Evolutionary conservation across 92 coral and sea anemone genomes (phyloP).

Genomic region (Parazoanthus swiftii): DNA sequence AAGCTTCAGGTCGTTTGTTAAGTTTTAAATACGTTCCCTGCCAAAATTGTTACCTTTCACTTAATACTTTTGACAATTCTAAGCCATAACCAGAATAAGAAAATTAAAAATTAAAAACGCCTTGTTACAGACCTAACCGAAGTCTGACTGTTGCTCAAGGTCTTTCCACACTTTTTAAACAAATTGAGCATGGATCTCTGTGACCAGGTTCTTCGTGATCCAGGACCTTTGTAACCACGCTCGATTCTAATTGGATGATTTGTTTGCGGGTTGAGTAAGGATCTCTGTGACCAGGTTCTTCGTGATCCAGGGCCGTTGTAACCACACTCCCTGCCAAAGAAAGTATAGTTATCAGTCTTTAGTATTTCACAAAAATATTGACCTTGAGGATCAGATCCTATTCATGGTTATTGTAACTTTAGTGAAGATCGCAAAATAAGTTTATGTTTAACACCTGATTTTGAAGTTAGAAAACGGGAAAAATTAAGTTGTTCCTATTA

Average conservation of each 20-base stretch:
- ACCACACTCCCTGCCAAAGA: not conserved
- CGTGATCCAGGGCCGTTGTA: no score
- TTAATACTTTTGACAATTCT: not conserved
- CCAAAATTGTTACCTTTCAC: constrained; percentile 3
- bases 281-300: no score
- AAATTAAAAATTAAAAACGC: not conserved
- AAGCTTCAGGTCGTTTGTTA: not conserved
- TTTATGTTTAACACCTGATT: not conserved
- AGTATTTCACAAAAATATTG: no score
- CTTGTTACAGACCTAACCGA: not conserved
- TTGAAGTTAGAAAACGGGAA: not conserved
- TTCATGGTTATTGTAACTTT: not conserved
- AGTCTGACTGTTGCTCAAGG: constrained; percentile 12
- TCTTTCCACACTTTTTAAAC: not conserved
- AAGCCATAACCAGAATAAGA: not conserved
- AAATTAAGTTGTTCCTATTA: not conserved
- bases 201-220: not conserved
- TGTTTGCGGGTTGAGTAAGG: not conserved
- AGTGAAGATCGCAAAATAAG: constrained; percentile 1
- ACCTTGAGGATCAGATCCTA: not conserved
- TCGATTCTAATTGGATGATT: not conserved
- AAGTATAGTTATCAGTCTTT: not conserved
- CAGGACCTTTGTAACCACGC: constrained; percentile 1
- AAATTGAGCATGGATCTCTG: no score
- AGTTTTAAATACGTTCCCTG: not conserved